phyloP scores from a whole-genome alignment of 2,113 vertebrate species.

The Mesoclemmys tuberculata region DNA sequence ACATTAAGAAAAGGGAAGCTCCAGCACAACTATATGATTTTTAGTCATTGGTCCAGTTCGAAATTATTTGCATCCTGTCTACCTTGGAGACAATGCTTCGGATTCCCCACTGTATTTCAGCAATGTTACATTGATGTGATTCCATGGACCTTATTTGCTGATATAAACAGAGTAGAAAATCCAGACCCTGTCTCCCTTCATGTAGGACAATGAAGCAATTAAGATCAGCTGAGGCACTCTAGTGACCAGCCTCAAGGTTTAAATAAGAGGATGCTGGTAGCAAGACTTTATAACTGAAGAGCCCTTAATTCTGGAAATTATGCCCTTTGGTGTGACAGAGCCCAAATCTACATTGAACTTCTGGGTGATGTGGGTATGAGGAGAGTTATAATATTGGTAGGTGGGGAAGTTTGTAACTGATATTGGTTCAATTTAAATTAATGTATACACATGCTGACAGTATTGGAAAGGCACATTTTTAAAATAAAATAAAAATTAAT shows the following conservation, averaged over 20 bases:
- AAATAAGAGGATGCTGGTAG: not conserved
- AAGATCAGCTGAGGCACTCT: not conserved
- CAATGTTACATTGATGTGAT: not conserved
- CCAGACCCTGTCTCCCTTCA: not conserved
- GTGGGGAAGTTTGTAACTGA: not conserved
- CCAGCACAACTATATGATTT: constrained; percentile 52
- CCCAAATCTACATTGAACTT: not conserved
- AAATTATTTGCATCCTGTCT: constrained; percentile 53
- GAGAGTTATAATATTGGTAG: not conserved
- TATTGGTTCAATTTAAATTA: not conserved
- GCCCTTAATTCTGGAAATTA: not conserved
- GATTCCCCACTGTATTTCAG: not conserved
- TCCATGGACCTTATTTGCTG: not conserved
- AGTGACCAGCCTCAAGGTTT: not conserved
- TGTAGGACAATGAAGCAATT: not conserved
- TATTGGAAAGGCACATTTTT: not conserved
- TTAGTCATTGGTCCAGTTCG: not conserved
- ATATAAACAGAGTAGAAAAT: constrained; percentile 18
- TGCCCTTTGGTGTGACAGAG: not conserved
- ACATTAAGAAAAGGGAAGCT: constrained; percentile 45
- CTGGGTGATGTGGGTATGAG: not conserved
- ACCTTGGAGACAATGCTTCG: not conserved
- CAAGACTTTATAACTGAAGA: not conserved
- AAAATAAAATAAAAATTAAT: not conserved
- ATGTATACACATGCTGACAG: not conserved